phyloP scores from a whole-genome alignment of 1,140 invertebrate genomes.

The Ephestia elutella region DNA sequence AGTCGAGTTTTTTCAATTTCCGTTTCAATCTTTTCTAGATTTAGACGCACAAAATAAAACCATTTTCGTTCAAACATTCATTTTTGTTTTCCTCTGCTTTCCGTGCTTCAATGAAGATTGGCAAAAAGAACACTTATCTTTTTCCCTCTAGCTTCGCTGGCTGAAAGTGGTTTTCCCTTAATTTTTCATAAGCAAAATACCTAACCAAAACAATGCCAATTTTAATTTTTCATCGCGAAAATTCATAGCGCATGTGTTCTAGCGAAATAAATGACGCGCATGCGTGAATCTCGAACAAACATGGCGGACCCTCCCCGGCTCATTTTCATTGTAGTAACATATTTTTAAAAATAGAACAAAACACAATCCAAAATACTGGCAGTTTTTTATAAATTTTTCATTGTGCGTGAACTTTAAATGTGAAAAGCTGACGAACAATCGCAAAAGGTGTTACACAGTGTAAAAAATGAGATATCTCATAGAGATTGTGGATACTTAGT shows the following conservation, averaged over 20 bases:
- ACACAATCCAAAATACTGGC: slow-evolving; percentile 5
- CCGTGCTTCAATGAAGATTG: not conserved
- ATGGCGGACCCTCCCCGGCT: slow-evolving; percentile 43
- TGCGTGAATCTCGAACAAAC: slow-evolving; percentile 34
- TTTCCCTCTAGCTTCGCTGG: not conserved
- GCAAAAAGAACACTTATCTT: not conserved
- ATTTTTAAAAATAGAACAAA: slow-evolving; percentile 33
- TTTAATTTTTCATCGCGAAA: slow-evolving; percentile 26
- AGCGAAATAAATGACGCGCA: slow-evolving; percentile 25
- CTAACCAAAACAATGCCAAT: slow-evolving; percentile 25
- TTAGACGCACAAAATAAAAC: not conserved
- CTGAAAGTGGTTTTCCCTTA: slow-evolving; percentile 12
- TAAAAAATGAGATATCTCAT: not conserved
- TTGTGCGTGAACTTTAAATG: not conserved
- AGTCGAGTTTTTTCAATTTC: not conserved
- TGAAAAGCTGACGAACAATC: not conserved
- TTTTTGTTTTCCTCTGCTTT: not conserved
- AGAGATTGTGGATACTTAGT: slow-evolving; percentile 12
- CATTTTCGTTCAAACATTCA: not conserved
- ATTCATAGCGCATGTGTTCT: slow-evolving; percentile 42
- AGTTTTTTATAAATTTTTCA: not conserved
- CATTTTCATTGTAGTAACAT: slow-evolving; percentile 36
- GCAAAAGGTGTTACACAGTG: not conserved
- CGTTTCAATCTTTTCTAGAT: slow-evolving; percentile 1
- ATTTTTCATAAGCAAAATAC: slow-evolving; percentile 14